These are phyloP conservation scores for Larimichthys crocea DNA, from an alignment of 2,113 vertebrate species.

Conservation along the genomic window DNA sequence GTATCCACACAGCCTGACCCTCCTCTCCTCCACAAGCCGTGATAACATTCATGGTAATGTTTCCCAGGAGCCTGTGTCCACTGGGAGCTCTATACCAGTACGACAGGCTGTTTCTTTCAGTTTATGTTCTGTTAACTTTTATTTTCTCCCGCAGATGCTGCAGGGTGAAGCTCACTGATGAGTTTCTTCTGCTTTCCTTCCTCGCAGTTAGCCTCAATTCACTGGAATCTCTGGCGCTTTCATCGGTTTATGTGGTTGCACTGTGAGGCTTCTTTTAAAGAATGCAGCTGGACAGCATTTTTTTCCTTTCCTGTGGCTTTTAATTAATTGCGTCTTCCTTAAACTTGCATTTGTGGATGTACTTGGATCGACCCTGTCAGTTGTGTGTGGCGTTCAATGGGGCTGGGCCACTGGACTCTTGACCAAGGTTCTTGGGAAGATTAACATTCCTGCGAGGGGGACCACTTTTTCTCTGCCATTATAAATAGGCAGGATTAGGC, in stretches of 20 bases:
- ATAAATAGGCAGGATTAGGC: constrained; percentile 74
- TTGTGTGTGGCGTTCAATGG: constrained; percentile 49
- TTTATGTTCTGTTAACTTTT: constrained; percentile 23
- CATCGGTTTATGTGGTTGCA: constrained; percentile 39
- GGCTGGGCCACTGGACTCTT: constrained; percentile 71
- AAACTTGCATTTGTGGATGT: constrained; percentile 32
- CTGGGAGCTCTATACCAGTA: not conserved
- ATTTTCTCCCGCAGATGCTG: constrained; percentile 3
- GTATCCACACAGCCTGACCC: not conserved
- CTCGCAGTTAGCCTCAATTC: constrained; percentile 43
- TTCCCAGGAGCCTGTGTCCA: constrained; percentile 4
- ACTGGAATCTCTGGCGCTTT: constrained; percentile 55
- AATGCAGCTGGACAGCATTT: constrained; percentile 50
- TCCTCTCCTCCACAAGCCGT: not conserved
- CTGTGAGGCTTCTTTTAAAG: constrained; percentile 48
- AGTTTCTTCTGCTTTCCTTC: constrained; percentile 40
- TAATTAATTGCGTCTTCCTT: constrained; percentile 44
- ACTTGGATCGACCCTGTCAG: constrained; percentile 43
- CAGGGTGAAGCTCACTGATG: constrained; percentile 31
- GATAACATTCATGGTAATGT: constrained; percentile 13
- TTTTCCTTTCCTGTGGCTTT: constrained; percentile 59
- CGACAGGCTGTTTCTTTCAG: constrained; percentile 23
- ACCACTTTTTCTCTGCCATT: constrained; percentile 68
- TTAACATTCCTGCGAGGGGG: constrained; percentile 79
- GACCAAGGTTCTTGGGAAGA: constrained; percentile 75